These are phyloP conservation scores for Heliconius nattereri DNA, from an alignment of 1,140 invertebrate genomes.

Conservation along the genomic window DNA sequence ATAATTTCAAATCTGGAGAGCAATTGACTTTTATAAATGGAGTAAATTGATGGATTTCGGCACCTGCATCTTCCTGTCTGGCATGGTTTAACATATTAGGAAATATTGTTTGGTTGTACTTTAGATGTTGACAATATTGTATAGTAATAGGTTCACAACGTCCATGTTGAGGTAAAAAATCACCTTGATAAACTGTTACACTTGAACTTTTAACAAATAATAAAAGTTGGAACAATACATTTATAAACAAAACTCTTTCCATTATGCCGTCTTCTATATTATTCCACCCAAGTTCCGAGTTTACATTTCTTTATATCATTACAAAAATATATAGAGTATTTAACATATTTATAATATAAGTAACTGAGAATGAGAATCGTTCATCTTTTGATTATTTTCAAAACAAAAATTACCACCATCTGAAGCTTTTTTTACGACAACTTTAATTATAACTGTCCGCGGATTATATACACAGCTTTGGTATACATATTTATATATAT, in stretches of 20 bases:
- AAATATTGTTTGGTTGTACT: slow-evolving; percentile 98
- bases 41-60: slow-evolving; percentile 96
- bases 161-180: slow-evolving; percentile 87
- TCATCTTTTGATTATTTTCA: slow-evolving; percentile 17
- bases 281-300: background rate
- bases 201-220: slow-evolving; percentile 62
- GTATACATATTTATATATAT: background rate
- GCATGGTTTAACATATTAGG: slow-evolving; percentile 96
- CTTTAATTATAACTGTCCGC: background rate
- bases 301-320: background rate
- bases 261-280: slow-evolving; percentile 36
- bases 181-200: slow-evolving; percentile 77
- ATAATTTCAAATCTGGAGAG: slow-evolving; percentile 95
- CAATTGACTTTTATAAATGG: slow-evolving; percentile 98
- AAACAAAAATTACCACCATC: slow-evolving; percentile 19
- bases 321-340: background rate
- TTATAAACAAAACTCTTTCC: slow-evolving; percentile 58
- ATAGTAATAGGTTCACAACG: slow-evolving; percentile 96
- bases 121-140: slow-evolving; percentile 94
- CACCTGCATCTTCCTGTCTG: slow-evolving; percentile 96
- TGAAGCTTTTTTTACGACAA: slow-evolving; percentile 17
- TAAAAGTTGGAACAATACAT: slow-evolving; percentile 61
- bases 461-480: slow-evolving; percentile 1
- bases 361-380: slow-evolving; percentile 16
- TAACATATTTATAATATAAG: slow-evolving; percentile 4